Base-by-base conservation (phyloP, 2,888 invertebrate species). In the Parnassius orleans region DNA sequence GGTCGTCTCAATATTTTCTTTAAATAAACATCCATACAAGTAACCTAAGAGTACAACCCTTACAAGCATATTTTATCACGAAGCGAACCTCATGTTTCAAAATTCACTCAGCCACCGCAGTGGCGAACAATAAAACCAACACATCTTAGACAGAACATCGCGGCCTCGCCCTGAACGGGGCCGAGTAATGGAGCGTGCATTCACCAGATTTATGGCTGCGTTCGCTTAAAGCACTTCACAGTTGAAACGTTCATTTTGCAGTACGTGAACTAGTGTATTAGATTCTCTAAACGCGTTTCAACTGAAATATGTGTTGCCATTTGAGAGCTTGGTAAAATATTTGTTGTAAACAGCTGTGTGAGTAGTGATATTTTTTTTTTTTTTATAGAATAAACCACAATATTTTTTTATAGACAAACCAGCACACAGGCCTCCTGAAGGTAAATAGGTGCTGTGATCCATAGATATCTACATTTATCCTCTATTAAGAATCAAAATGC, bases 111-210 rank as follows among this genome's bases (percentile, higher is more conserved):
- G 64, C 66, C 68, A 57, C 67, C 59, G 54, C 65, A 65, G 63
- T 66, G 67, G 63, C 64, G 60, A 62, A 63, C 66, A 67, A 68
- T 68, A 65, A 67, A 69, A 68, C 66, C 68, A 67, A 70, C 68
- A 69, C 64, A 68, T 69, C 69, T 66, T 64, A 63, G 64, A 62
- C 64, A 62, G 57, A 43, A 52, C 60, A 60, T 64, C 65, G 55
- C 57, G 60, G 62, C 51, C 61, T 63, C 60, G 56, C 51, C 43
- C 58, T 41, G 70, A 66, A 68, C 69, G 68, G 64, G 65, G 66
- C 63, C 68, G 69, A 70, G 75, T 76, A 76, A 77, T 77, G 76
- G 76, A 73, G 69, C 75, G 71, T 69, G 70, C 69, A 68, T 69
- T 65, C 69, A 53, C 68, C 73, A 75, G 77, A 77, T 77, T 77